Evolutionary conservation across 2,113 vertebrate species (phyloP).

Genomic region (Gnathonemus longibarbis): DNA sequence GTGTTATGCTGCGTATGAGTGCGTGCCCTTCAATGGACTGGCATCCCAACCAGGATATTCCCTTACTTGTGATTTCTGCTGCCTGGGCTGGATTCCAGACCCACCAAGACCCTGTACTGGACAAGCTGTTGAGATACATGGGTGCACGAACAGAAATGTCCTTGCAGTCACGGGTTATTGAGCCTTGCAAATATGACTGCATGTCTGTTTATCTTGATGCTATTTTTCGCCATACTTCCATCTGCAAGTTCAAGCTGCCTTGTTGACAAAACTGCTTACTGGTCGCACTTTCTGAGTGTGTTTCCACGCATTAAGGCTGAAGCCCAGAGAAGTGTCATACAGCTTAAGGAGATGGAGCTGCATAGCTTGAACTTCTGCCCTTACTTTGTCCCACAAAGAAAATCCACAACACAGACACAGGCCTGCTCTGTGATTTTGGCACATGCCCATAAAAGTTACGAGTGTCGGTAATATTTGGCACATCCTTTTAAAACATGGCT

Average conservation of each 20-base stretch:
- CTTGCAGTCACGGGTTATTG: not conserved
- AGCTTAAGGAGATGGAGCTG: not conserved
- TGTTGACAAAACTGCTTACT: not conserved
- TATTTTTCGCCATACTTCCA: not conserved
- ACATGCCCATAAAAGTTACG: not conserved
- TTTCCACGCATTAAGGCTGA: not conserved
- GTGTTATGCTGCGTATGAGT: not conserved
- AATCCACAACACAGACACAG: not conserved
- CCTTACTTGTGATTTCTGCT: not conserved
- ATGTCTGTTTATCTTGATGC: not conserved
- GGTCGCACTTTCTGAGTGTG: not conserved
- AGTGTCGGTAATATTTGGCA: not conserved
- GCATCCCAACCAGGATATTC: not conserved
- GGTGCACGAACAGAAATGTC: not conserved
- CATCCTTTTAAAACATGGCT: not conserved
- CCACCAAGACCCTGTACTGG: not conserved
- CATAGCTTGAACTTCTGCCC: not conserved
- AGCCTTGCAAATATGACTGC: not conserved
- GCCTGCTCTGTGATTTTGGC: not conserved
- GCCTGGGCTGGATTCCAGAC: not conserved
- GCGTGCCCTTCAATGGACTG: not conserved
- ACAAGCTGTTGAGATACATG: not conserved
- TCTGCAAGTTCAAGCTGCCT: not conserved
- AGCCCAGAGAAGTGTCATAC: not conserved
- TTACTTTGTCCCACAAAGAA: not conserved